Base-by-base conservation (phyloP, 2,797 vertebrate species). In the Paedocypris micromegethes region DNA sequence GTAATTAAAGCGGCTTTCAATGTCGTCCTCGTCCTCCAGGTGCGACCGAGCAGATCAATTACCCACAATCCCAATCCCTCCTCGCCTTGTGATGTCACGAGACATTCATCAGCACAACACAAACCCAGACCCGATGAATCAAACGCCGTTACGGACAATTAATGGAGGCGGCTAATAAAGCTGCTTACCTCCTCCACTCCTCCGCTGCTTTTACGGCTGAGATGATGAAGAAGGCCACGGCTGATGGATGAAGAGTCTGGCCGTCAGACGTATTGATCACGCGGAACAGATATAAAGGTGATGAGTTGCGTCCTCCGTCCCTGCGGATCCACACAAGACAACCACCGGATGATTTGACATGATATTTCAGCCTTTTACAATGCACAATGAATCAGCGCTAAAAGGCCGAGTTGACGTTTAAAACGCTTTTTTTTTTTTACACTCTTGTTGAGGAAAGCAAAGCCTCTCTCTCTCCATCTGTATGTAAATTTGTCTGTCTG, bases 141-240 rank as follows among this genome's bases (percentile, higher is more conserved):
- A 60, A 64, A 82, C 82, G 82, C 85, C 82, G 88, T 68, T 86
- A 86, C 80, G 58, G 52, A 64, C 84, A 72, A 88, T 89, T 90
- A 89, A 88, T 87, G 83, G 84, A 77, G 82, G 81, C 58, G 74
- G 76, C 83, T 86, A 87, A 89, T 90, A 89, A 88, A 88, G 81
- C 47, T 1, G 6, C 68, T 57, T 47, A 64, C 69, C 81, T 79
- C 83, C 59, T 54, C 66, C 2, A 5, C 5, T 40, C 53, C 50
- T 78, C 82, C 79, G 70, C 23, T 23, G 23, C 23, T 23, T 23
- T 23, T 23, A 23, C 23, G 23, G 23, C 23, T 23, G 23, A 23
- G 23, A 23, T 66, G 65, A 73, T 63, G 72, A 68, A 72, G 83
- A 84, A 84, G 83, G 83, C 78, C 73, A 38, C 41, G 58, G 49